A percentile compares a stretch with the other conserved stretches of the same genome.
phyloP scores from a whole-genome alignment of 2,113 vertebrate genomes.

The Rhinopomastus cyanomelas region DNA sequence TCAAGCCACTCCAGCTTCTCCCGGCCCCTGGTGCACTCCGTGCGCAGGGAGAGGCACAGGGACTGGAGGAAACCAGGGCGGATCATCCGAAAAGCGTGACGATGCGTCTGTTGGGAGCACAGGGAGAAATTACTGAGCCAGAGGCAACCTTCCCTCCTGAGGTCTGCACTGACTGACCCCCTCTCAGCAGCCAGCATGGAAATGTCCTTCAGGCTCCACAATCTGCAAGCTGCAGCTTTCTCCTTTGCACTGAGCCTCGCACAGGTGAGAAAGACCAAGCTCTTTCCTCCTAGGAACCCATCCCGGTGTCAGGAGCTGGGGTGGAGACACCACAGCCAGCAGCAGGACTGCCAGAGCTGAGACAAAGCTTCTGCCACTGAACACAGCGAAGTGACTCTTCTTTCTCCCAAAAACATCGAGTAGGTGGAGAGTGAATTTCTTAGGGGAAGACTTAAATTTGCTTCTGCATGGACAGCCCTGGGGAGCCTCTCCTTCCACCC shows the following conservation, averaged over 20 bases:
- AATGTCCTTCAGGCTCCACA: background rate
- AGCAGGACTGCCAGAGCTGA: accelerated
- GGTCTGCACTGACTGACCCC: background rate
- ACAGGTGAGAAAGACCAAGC: accelerated
- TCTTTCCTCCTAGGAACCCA: background rate
- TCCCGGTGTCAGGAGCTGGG: background rate
- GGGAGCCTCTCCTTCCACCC: background rate
- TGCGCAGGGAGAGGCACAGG: constrained; percentile 59
- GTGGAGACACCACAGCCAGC: background rate
- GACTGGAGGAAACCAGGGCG: constrained; percentile 80
- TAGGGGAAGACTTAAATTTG: background rate
- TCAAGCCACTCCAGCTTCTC: constrained; percentile 24
- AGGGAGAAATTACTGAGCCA: background rate
- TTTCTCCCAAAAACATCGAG: background rate
- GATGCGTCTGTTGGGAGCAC: accelerated
- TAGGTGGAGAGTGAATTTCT: background rate
- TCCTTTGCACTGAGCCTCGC: background rate
- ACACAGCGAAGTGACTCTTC: background rate
- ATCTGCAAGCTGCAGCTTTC: background rate
- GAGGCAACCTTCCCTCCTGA: background rate
- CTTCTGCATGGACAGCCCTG: background rate
- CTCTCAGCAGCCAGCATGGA: accelerated
- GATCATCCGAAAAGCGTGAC: constrained; percentile 83
- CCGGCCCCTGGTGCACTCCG: constrained; percentile 61
- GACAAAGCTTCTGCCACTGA: background rate